A percentile compares a stretch with the other conserved stretches of the same genome.
These are phyloP conservation scores for Lasioglossum morio DNA, from an alignment of 2,888 invertebrate genomes.

Conservation along the genomic window DNA sequence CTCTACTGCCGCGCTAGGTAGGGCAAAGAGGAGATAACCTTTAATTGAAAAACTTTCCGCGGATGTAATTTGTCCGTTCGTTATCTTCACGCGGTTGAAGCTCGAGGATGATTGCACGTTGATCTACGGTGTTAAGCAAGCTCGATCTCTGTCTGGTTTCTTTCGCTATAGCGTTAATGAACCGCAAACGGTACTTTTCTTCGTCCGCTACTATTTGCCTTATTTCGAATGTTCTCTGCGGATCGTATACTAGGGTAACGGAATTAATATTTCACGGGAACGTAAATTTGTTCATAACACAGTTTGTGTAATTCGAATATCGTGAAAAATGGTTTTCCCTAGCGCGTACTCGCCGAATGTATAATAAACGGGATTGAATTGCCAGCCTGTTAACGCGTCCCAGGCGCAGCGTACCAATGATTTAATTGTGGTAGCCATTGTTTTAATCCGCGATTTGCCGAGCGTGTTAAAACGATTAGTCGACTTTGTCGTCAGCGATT, in stretches of 20 bases:
- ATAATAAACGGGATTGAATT: constrained; percentile 43
- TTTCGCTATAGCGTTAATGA: constrained; percentile 46
- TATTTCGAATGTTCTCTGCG: constrained; percentile 1
- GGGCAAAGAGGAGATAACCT: constrained; percentile 57
- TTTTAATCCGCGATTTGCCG: constrained; percentile 32
- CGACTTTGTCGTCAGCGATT: not conserved
- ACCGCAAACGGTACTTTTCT: constrained; percentile 10
- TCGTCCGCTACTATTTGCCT: constrained; percentile 21
- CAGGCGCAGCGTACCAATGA: constrained; percentile 25
- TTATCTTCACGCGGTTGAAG: constrained; percentile 70
- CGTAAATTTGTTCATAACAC: constrained; percentile 40
- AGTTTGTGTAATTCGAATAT: constrained; percentile 45
- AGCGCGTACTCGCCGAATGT: not conserved
- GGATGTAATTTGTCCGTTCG: constrained; percentile 78
- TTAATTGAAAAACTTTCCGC: constrained; percentile 82
- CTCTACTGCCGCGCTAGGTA: not conserved
- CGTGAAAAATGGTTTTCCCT: constrained; percentile 45
- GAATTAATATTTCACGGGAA: constrained; percentile 47
- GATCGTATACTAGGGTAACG: constrained; percentile 23
- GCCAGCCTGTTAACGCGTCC: not conserved
- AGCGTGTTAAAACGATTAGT: constrained; percentile 38
- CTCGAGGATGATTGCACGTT: constrained; percentile 63
- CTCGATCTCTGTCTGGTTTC: constrained; percentile 29
- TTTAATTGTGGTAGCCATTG: constrained; percentile 45
- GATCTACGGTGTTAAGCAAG: constrained; percentile 60